Conservation (phyloP, 1,140 invertebrate species). For the Neoseiulus cucumeris region DNA sequence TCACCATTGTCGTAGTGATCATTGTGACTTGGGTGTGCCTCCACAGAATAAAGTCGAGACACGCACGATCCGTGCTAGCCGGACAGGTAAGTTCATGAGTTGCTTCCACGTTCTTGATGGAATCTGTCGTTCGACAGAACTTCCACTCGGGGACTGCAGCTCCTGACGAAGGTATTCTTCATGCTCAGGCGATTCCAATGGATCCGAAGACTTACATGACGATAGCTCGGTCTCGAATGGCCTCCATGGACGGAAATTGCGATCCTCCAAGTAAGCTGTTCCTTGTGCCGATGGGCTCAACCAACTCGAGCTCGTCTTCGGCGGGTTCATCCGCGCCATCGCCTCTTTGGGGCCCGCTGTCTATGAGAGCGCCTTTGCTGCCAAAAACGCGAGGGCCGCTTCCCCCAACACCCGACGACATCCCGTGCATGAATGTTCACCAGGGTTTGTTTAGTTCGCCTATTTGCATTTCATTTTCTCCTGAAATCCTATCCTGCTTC, state of each 20-base stretch:
- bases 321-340: neutral
- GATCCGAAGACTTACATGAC: slow-evolving; percentile 12
- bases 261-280: slow-evolving; percentile 7
- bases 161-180: too few species aligned
- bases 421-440: neutral
- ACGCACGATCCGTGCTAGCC: neutral
- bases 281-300: neutral
- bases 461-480: neutral
- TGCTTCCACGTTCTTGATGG: too few species aligned
- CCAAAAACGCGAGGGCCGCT: neutral
- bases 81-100: neutral
- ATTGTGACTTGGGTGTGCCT: slow-evolving; percentile 19
- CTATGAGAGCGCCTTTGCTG: neutral
- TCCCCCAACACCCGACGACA: neutral
- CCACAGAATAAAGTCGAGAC: neutral
- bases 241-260: neutral
- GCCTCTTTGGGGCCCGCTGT: neutral
- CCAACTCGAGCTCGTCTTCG: neutral
- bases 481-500: too few species aligned
- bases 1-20: slow-evolving; percentile 19
- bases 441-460: neutral
- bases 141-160: too few species aligned
- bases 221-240: slow-evolving; percentile 10
- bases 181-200: neutral
- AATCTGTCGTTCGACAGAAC: too few species aligned